Percentiles rank a stretch among this genome's conserved stretches.
These are phyloP conservation scores for Dallia pectoralis DNA, from an alignment of 2,797 vertebrate genomes.

Conservation along the genomic window DNA sequence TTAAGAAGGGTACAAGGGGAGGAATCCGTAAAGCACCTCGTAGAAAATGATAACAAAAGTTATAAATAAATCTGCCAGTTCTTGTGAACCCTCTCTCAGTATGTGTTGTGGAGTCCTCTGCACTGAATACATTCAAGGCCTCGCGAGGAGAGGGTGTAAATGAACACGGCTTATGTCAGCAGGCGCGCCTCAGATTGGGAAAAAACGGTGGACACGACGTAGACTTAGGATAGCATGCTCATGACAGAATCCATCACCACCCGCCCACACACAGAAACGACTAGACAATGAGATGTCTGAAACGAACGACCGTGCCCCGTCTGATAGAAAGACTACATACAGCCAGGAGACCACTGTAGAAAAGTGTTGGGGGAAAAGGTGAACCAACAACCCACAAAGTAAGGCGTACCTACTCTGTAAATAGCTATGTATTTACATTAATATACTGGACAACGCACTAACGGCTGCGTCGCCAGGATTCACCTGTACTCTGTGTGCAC, in stretches of 20 bases:
- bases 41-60: no score
- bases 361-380: background rate
- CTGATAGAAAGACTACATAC: slow-evolving; percentile 4
- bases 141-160: slow-evolving; percentile 14
- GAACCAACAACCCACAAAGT: background rate
- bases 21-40: no score
- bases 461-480: background rate
- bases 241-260: slow-evolving; percentile 21
- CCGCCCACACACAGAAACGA: slow-evolving; percentile 10
- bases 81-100: background rate
- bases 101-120: background rate
- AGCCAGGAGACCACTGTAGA: background rate
- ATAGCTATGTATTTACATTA: background rate
- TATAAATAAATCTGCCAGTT: background rate
- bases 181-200: slow-evolving; percentile 10
- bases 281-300: background rate
- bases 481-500: background rate
- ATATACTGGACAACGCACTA: background rate
- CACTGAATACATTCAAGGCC: slow-evolving; percentile 17
- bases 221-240: slow-evolving; percentile 43
- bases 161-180: slow-evolving; percentile 33
- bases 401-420: background rate
- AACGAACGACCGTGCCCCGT: slow-evolving; percentile 10
- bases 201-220: slow-evolving; percentile 26
- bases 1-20: no score